Evolutionary conservation across 2,113 vertebrate genomes (phyloP).

Genomic region (Planiliza haematocheilus): DNA sequence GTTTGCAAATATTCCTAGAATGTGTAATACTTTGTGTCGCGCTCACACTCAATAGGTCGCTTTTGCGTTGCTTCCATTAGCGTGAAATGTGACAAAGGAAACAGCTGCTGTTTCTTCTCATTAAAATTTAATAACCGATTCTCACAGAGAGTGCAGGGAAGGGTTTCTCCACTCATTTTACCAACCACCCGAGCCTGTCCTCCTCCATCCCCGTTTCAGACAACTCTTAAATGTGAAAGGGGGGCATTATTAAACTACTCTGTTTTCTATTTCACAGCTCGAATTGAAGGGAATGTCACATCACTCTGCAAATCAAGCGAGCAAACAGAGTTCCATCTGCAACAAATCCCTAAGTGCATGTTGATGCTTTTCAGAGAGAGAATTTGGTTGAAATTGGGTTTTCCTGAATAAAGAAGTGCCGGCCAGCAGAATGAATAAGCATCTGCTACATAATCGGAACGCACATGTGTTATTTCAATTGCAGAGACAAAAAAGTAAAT

Average conservation of each 20-base stretch:
- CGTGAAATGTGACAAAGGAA: conserved; percentile 14
- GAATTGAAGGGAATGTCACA: conserved; percentile 32
- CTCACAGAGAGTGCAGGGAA: not conserved
- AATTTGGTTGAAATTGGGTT: conserved; percentile 3
- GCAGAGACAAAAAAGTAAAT: not conserved
- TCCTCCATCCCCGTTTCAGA: not conserved
- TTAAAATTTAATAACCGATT: conserved; percentile 50
- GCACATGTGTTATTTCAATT: not conserved
- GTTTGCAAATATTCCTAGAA: conserved; percentile 10
- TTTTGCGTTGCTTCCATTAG: conserved; percentile 25
- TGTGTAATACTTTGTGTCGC: not conserved
- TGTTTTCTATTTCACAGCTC: conserved; percentile 21
- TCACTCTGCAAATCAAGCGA: conserved; percentile 29
- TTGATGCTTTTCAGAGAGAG: conserved; percentile 14
- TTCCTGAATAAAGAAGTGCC: not conserved
- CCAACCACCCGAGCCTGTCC: not conserved
- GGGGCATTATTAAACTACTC: conserved; percentile 28
- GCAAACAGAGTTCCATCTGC: conserved; percentile 3
- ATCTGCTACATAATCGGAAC: not conserved
- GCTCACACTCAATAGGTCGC: conserved; percentile 1
- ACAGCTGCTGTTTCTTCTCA: conserved; percentile 32
- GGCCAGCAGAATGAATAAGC: not conserved
- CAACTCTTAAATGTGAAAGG: conserved; percentile 12
- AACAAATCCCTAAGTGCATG: conserved; percentile 8
- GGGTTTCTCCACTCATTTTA: conserved; percentile 10